These are phyloP conservation scores for Pluvianellus socialis DNA, from an alignment of 2,113 vertebrate species.

Conservation along the genomic window DNA sequence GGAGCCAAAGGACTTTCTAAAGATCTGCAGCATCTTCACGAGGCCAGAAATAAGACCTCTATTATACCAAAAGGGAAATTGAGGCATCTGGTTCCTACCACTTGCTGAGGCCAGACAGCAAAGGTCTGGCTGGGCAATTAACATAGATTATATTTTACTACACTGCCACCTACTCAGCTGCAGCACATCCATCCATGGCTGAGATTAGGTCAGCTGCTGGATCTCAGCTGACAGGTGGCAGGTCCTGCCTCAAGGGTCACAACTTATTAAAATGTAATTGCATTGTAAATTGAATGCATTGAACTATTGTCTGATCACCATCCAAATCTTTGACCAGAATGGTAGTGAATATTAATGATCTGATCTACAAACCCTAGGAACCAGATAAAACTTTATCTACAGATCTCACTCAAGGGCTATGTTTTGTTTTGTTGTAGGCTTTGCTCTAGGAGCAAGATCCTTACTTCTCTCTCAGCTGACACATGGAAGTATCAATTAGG, in stretches of 20 bases:
- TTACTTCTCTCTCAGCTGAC: neutral
- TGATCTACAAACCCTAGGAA: neutral
- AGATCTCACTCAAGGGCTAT: neutral
- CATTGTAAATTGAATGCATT: neutral
- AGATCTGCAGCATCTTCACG: neutral
- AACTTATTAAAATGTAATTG: conserved; percentile 40
- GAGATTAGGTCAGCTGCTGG: neutral
- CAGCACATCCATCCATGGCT: neutral
- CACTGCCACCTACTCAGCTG: neutral
- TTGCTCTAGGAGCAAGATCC: neutral
- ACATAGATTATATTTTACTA: neutral
- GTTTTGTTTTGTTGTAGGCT: neutral
- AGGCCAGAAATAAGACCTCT: neutral
- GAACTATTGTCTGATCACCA: neutral
- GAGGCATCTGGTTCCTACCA: neutral
- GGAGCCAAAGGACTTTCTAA: neutral
- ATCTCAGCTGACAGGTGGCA: conserved; percentile 14
- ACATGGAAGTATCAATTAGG: neutral
- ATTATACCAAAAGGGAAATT: neutral
- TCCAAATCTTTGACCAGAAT: neutral
- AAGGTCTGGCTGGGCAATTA: neutral
- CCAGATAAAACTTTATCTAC: neutral
- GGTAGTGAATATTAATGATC: conserved; percentile 20
- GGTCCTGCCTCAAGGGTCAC: conserved; percentile 23
- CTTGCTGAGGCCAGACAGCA: neutral